Percentiles rank a stretch among this genome's conserved stretches.
Conservation (phyloP, 2,888 invertebrate species). For the Clanis bilineata region DNA sequence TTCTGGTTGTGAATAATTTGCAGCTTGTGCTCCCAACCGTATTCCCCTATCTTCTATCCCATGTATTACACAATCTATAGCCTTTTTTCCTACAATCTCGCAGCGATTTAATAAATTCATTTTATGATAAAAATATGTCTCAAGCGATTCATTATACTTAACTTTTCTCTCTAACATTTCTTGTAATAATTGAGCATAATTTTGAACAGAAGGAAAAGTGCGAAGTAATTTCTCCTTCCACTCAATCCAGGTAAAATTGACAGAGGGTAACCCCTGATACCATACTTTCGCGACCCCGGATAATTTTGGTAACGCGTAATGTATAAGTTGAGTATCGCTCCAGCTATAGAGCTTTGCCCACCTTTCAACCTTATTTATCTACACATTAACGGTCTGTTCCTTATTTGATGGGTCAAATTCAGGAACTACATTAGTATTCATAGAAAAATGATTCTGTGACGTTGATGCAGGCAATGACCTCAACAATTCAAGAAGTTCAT, state of each 20-base stretch:
- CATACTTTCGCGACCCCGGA: background rate
- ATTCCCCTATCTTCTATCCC: background rate
- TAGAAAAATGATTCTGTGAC: background rate
- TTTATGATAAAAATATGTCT: background rate
- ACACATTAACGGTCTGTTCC: background rate
- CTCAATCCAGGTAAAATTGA: slow-evolving; percentile 17
- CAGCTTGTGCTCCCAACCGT: background rate
- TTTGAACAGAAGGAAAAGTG: background rate
- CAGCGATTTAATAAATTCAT: background rate
- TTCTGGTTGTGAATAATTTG: background rate
- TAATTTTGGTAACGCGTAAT: background rate
- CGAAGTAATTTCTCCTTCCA: slow-evolving; percentile 16
- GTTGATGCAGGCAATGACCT: background rate
- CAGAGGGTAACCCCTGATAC: background rate
- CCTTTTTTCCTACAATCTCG: background rate
- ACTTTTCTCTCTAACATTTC: background rate
- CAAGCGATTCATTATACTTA: background rate
- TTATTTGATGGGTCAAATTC: background rate
- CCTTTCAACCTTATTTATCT: background rate
- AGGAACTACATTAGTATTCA: background rate
- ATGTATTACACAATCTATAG: background rate
- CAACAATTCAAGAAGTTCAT: background rate
- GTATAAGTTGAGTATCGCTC: background rate
- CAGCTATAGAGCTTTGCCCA: background rate
- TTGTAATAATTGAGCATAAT: background rate